Base-by-base conservation (phyloP, 2,797 vertebrate genomes). In the Lerista edwardsae region DNA sequence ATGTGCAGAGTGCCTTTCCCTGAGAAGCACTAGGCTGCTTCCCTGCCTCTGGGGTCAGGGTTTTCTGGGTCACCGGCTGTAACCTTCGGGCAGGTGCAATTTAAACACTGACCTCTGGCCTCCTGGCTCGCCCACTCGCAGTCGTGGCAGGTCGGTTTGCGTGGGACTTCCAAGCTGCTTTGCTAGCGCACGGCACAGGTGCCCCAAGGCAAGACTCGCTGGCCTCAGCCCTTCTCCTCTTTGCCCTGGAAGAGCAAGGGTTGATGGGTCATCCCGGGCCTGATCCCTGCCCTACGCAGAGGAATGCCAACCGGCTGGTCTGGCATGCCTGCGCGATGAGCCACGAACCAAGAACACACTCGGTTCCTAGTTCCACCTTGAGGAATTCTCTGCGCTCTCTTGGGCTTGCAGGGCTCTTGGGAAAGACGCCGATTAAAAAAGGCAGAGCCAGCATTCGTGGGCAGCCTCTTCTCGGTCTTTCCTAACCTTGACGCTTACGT, bases 331-430 rank as follows among this genome's bases (percentile, higher is more conserved):
- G 17, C 4, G 57, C 5, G 31, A 51, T 47, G 74, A 7, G 29
- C 34, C 3, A 0, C 0, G 3, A 0, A 15, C 47, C 74, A 3
- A 11, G 29, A 10, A 3, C 5, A 14, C n/a, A 47, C 59, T 78
- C 21, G 0, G 62, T 79, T 79, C 76, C 85, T 75, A 4, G 21
- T 41, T 29, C 64, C 75, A 57, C 17, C 47, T 44, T 6, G 11
- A 15, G 23, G 69, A 51, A 36, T 73, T 79, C n/a, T 65, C 29
- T 65, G 75, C 31, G 25, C 47, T 76, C 55, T 65, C 23, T 61
- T 31, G 39, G 36, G 29, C 61, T 25, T 44, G 83, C 29, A 74
- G 55, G 29, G 2, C 12, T 27, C 61, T 79, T 17, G 39, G 77
- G 61, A 65, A 67, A 55, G 71, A n/a, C 25, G 15, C 15, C 2